Conservation (phyloP, 2,888 invertebrate species). For the Ctenicera cuprea region DNA sequence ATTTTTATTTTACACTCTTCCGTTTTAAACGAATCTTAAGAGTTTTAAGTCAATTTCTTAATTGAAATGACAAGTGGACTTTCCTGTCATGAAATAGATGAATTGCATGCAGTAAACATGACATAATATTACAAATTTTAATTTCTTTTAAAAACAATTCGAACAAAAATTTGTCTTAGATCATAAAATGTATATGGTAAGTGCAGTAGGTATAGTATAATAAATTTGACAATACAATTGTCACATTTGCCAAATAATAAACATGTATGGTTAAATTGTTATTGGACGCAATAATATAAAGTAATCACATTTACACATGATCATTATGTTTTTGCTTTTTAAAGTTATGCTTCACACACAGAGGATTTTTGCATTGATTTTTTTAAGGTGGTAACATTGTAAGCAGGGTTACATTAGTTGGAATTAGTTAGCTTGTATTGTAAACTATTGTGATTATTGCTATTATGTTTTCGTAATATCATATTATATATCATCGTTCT, state of each 20-base stretch:
- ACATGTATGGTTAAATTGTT: constrained; percentile 6
- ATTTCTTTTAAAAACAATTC: too few species aligned
- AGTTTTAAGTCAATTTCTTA: too few species aligned
- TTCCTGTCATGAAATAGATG: too few species aligned
- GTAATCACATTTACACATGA: background rate
- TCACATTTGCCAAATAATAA: constrained; percentile 46
- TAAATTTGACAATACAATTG: constrained; percentile 48
- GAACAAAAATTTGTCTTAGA: too few species aligned
- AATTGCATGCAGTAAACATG: too few species aligned
- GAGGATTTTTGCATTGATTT: constrained; percentile 29
- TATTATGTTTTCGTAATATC: background rate
- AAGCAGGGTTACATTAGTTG: background rate
- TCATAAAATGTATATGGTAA: too few species aligned
- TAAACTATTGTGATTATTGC: constrained; percentile 7
- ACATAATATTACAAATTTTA: too few species aligned
- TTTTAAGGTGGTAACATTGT: constrained; percentile 1
- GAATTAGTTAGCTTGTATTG: constrained; percentile 16
- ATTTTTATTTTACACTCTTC: too few species aligned
- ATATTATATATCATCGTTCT: background rate
- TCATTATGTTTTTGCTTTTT: constrained; percentile 22
- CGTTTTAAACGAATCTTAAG: too few species aligned
- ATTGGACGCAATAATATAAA: background rate
- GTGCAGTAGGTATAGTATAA: background rate
- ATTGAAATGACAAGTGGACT: too few species aligned
- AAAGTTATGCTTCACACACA: constrained; percentile 30